Evolutionary conservation across 2,797 vertebrate species (phyloP).

Genomic region (Cryptoblepharus egeriae): DNA sequence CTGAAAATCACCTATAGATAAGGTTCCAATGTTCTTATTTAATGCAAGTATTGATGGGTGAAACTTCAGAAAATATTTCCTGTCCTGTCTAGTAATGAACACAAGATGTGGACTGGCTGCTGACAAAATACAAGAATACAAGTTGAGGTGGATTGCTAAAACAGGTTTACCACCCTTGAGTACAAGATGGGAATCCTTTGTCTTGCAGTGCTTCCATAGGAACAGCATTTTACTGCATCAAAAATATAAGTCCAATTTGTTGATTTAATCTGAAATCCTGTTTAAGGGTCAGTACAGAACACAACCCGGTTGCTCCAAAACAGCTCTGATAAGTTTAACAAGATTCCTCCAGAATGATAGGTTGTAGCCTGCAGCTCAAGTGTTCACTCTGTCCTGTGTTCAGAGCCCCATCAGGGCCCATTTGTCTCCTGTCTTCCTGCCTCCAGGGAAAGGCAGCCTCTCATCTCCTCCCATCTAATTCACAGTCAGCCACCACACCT

Average conservation of each 20-base stretch:
- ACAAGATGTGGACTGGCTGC: neutral
- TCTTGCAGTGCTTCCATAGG: neutral
- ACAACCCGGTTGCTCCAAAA: neutral
- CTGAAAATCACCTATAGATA: neutral
- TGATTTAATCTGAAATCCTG: neutral
- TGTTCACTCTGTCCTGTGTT: neutral
- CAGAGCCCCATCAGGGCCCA: neutral
- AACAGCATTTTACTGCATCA: slow-evolving; percentile 1
- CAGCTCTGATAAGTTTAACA: neutral
- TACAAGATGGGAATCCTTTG: neutral
- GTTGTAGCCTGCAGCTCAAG: neutral
- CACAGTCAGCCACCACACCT: slow-evolving; percentile 2
- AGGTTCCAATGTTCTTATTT: neutral
- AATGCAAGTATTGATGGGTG: neutral
- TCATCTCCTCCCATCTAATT: slow-evolving; percentile 1
- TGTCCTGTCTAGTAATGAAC: neutral
- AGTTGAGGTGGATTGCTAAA: neutral
- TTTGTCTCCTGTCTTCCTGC: neutral
- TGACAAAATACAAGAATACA: neutral
- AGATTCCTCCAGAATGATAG: neutral
- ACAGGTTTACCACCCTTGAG: neutral
- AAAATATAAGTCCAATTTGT: neutral
- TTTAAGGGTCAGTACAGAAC: neutral
- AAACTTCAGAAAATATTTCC: neutral
- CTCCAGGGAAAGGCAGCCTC: slow-evolving; percentile 3